These are phyloP conservation scores for Porites lobata DNA, from an alignment of 92 coral and sea anemone species.

Conservation along the genomic window DNA sequence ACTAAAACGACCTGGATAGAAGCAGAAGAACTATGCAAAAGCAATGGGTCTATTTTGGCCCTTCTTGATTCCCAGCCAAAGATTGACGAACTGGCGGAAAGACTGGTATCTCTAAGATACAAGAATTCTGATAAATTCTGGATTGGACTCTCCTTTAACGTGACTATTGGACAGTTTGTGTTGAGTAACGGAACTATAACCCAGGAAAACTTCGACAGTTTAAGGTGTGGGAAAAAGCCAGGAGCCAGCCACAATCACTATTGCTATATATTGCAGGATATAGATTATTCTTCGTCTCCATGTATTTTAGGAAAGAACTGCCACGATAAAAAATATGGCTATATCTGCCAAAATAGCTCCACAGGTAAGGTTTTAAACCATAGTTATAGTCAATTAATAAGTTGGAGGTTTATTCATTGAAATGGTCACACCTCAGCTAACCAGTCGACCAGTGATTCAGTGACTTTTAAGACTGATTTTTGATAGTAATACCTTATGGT, in stretches of 20 bases:
- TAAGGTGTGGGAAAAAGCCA: not conserved
- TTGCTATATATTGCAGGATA: constrained; percentile 1
- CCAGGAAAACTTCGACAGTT: not conserved
- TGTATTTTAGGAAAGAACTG: not conserved
- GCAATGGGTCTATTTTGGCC: constrained; percentile 15
- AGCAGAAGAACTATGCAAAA: constrained; percentile 6
- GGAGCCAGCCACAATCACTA: not conserved
- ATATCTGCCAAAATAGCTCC: constrained; percentile 1
- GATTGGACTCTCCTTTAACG: constrained; percentile 22
- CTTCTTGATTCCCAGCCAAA: constrained; percentile 21
- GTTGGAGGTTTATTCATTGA: no score
- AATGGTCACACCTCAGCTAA: no score
- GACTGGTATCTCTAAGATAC: not conserved
- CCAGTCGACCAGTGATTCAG: no score
- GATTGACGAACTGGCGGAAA: not conserved
- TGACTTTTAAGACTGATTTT: no score
- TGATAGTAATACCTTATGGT: no score
- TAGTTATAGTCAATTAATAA: not conserved
- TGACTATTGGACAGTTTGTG: not conserved
- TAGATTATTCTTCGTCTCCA: not conserved
- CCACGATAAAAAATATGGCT: not conserved
- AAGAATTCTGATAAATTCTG: not conserved
- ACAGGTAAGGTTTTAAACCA: not conserved
- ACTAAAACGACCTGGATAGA: not conserved
- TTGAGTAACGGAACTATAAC: constrained; percentile 18